phyloP scores from a whole-genome alignment of 2,113 vertebrate genomes.

The Tamias sibiricus region DNA sequence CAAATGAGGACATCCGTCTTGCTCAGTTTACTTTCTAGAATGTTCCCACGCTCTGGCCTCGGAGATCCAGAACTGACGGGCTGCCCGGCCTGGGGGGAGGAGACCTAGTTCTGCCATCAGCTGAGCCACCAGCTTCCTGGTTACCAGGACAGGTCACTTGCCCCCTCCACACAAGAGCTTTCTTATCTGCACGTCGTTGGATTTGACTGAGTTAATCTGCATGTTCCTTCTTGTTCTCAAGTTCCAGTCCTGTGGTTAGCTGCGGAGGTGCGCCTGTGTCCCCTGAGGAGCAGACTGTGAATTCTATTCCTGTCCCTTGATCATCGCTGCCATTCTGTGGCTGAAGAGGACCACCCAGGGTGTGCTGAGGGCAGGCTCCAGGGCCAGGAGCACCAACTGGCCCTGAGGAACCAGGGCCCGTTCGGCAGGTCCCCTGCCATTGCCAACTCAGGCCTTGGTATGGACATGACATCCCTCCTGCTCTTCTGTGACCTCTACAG shows the following conservation, averaged over 20 bases:
- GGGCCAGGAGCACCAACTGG: fast-evolving
- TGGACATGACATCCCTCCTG: neutral
- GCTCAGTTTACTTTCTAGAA: neutral
- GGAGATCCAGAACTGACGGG: neutral
- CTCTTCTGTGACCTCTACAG: neutral
- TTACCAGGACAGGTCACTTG: neutral
- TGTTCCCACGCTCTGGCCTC: neutral
- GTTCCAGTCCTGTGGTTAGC: neutral
- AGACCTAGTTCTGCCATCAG: neutral
- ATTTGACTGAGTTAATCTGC: neutral
- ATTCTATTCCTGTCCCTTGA: neutral
- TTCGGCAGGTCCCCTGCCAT: neutral
- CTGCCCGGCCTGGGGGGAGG: neutral
- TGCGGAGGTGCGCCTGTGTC: neutral
- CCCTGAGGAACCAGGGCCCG: neutral
- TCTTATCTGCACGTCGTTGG: neutral
- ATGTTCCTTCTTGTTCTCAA: neutral
- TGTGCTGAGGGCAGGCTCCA: neutral
- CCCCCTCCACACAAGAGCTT: neutral
- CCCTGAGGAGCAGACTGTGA: neutral
- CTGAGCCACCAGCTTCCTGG: neutral
- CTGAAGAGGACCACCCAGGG: neutral
- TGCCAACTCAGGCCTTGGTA: neutral
- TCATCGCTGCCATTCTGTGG: neutral
- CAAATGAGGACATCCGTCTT: neutral